Percentiles rank a stretch among this genome's conserved stretches.
Evolutionary conservation across 2,888 invertebrate species (phyloP).

Genomic region (Molorchus minor): DNA sequence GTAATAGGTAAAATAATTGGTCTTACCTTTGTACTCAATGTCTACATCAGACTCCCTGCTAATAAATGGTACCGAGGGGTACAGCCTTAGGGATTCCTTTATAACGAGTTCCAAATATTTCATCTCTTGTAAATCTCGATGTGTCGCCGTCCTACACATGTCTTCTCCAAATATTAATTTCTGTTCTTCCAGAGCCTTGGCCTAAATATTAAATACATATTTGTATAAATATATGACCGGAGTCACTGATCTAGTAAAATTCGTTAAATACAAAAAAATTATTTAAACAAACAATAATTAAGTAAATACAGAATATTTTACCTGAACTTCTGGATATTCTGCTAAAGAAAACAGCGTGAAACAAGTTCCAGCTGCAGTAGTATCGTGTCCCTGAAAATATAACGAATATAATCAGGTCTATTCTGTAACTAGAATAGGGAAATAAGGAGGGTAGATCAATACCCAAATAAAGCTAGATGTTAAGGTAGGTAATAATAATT

Average conservation of each 20-base stretch:
- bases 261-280: too few species aligned
- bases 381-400: constrained; percentile 28
- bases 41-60: constrained; percentile 61
- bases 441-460: too few species aligned
- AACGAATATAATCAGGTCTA: too few species aligned
- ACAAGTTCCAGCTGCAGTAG: constrained; percentile 19
- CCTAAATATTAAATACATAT: background rate
- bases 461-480: too few species aligned
- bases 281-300: too few species aligned
- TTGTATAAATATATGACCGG: background rate
- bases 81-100: constrained; percentile 48
- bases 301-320: background rate
- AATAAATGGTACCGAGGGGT: constrained; percentile 65
- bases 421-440: too few species aligned
- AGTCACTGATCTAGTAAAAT: too few species aligned
- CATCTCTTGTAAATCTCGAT: constrained; percentile 40
- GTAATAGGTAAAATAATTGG: too few species aligned
- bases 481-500: too few species aligned
- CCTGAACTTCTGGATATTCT: constrained; percentile 23
- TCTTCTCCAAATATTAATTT: constrained; percentile 36
- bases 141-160: constrained; percentile 23
- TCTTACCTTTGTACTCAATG: constrained; percentile 42
- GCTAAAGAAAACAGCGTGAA: constrained; percentile 19
- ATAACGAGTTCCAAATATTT: constrained; percentile 45
- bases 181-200: constrained; percentile 28